These are phyloP conservation scores for Ophioderma brevispina DNA, from an alignment of 35 echinoderm and acorn worm species.

Conservation along the genomic window DNA sequence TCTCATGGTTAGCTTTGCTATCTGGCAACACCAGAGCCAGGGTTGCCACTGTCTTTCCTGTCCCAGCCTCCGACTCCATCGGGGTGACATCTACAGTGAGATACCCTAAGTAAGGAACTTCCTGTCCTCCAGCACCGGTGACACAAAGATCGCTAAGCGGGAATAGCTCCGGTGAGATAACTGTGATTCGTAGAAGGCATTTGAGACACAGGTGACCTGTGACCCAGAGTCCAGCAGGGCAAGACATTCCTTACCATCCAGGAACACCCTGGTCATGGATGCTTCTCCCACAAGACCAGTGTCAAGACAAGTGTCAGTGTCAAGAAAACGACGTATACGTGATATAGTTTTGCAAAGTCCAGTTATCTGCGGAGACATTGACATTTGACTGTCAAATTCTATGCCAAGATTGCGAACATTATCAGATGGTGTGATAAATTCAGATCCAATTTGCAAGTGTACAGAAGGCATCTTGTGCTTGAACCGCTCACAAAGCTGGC, in stretches of 20 bases:
- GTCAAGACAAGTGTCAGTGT: no score
- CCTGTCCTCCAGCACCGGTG: conserved; percentile 48
- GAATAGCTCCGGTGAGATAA: not conserved
- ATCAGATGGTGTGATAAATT: no score
- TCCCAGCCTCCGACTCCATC: conserved; percentile 12
- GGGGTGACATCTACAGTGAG: not conserved
- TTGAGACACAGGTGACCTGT: conserved; percentile 55
- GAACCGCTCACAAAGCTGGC: no score
- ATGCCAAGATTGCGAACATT: no score
- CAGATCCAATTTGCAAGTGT: no score
- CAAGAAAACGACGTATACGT: no score
- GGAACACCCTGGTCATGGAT: not conserved
- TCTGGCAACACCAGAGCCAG: conserved; percentile 35
- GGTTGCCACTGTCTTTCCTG: not conserved
- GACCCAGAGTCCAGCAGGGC: conserved; percentile 48
- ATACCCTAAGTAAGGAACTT: conserved; percentile 61
- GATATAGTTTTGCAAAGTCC: no score
- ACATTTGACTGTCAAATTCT: no score
- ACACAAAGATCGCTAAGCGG: conserved; percentile 29
- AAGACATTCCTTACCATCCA: conserved; percentile 13
- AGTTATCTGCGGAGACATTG: no score
- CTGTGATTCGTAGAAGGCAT: not conserved
- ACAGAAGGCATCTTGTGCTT: no score
- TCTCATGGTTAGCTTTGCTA: not conserved
- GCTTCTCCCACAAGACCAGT: conserved; percentile 57